A percentile compares a stretch with the other conserved stretches of the same genome.
These are phyloP conservation scores for Resseliella maxima DNA, from an alignment of 2,888 invertebrate species.

Conservation along the genomic window DNA sequence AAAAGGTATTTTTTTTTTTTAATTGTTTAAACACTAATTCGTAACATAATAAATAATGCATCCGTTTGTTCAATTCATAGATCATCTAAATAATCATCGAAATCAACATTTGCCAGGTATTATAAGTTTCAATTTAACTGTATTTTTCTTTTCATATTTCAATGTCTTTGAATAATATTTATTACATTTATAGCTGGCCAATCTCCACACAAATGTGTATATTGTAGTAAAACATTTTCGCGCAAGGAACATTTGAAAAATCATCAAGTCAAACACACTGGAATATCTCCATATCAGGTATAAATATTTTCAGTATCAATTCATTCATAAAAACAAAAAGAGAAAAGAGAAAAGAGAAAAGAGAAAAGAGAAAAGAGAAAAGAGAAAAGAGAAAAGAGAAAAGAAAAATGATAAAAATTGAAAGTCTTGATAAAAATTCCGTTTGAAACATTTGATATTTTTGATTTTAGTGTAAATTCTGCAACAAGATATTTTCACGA, in stretches of 20 bases:
- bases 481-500: constrained; percentile 75
- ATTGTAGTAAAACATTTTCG: constrained; percentile 36
- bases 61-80: not conserved
- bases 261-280: constrained; percentile 70
- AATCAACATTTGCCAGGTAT: too few relatives aligned
- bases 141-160: not conserved
- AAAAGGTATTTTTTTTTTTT: not conserved
- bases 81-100: not conserved
- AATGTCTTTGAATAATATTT: too few relatives aligned
- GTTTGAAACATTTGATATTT: too few relatives aligned
- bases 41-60: too few relatives aligned
- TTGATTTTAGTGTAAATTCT: constrained; percentile 68
- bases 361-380: too few relatives aligned
- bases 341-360: too few relatives aligned
- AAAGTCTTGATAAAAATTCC: too few relatives aligned
- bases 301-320: not conserved
- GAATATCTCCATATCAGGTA: constrained; percentile 76
- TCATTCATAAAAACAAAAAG: not conserved
- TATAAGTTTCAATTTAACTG: not conserved
- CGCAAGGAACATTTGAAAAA: constrained; percentile 30
- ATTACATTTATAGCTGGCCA: constrained; percentile 7
- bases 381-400: too few relatives aligned
- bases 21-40: too few relatives aligned
- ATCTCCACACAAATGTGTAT: not conserved
- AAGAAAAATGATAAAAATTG: too few relatives aligned